Base-by-base conservation (phyloP, 2,888 invertebrate species). In the Mythimna albipuncta region DNA sequence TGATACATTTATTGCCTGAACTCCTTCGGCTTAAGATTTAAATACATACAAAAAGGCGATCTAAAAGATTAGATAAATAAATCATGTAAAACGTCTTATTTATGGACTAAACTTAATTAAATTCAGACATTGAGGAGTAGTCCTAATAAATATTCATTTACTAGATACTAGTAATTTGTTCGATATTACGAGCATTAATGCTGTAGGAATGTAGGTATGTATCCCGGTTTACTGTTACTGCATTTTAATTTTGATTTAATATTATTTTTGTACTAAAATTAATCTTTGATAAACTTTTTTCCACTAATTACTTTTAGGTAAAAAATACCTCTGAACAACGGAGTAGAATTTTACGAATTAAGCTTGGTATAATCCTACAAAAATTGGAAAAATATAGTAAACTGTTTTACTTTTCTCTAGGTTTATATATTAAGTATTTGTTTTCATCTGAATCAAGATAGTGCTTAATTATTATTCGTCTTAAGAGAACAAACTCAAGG, bases 141-240 rank as follows among this genome's bases (percentile, higher is more conserved):
- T 66, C 35, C 10, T 77, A 69, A 78, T 81, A 81, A 81, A 78
- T 81, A 81, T 81, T 69, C 41, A 69, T 78, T 78, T 76, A 50
- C 41, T 41, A n/a, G n/a, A n/a, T n/a, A 55, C 19, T 54, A 65
- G 13, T 63, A 59, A 64, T 78, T 69, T 69, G 77, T 64, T 66
- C 50, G 32, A 65, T 54, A 32, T 47, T 81, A n/a, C n/a, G n/a
- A n/a, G n/a, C n/a, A 63, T 41, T 13, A 50, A 55, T 35, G 1
- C 54, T 35, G 41, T 47, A 38, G 38, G 38, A 7, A 47, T 19
- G 47, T 32, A n/a, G n/a, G n/a, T n/a, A 32, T 0, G 2, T 62
- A 70, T 78, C 57, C n/a, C 50, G 35, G 9, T 50, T 44, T 52
- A 52, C 59, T 67, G 9, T 41, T 35, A 26, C 54, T 35, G n/a